Evolutionary conservation across 2,113 vertebrate species (phyloP).

Genomic region (Bos javanicus): DNA sequence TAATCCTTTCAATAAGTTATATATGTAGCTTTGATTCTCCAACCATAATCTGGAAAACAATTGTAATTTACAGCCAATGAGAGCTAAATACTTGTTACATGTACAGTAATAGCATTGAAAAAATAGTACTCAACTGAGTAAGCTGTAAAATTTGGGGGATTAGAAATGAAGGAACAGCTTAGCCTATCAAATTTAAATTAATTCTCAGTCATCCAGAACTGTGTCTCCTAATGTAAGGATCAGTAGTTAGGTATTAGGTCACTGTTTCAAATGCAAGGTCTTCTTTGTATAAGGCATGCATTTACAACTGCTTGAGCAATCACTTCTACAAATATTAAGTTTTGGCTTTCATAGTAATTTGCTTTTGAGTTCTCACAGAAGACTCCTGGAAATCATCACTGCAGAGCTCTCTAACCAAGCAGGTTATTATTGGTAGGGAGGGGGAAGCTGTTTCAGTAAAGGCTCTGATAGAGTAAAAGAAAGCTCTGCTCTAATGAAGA

Average conservation of each 20-base stretch:
- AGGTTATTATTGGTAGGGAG: background rate
- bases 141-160: background rate
- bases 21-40: background rate
- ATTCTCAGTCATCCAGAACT: background rate
- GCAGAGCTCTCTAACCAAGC: background rate
- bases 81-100: background rate
- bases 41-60: background rate
- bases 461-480: conserved; percentile 20
- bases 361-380: conserved; percentile 21
- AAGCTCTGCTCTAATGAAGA: conserved; percentile 34
- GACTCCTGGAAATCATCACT: background rate
- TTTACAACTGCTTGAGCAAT: background rate
- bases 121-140: background rate
- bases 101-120: background rate
- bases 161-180: background rate
- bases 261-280: background rate
- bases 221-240: background rate
- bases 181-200: background rate
- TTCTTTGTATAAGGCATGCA: background rate
- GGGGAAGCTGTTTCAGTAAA: background rate
- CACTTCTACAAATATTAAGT: background rate
- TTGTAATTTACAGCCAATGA: background rate
- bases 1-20: background rate
- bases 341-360: background rate
- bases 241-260: background rate